These are phyloP conservation scores for Torymus aiolomorphi DNA, from an alignment of 2,888 invertebrate species.

Conservation along the genomic window DNA sequence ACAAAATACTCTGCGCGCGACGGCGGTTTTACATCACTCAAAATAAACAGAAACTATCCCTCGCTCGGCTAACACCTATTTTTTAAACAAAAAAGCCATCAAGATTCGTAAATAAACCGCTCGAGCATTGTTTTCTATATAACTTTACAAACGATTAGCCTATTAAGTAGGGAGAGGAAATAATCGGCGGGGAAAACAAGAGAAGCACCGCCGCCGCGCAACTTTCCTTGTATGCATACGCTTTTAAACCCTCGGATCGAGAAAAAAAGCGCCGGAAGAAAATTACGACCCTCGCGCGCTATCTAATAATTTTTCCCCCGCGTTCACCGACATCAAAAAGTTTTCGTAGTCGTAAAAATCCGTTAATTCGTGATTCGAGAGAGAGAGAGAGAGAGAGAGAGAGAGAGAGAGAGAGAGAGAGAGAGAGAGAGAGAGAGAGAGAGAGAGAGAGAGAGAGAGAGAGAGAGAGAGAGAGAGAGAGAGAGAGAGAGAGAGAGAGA, in stretches of 20 bases:
- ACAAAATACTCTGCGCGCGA: not conserved
- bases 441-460: not conserved
- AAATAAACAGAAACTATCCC: constrained; percentile 14
- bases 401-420: not conserved
- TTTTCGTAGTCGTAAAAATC: constrained; percentile 24
- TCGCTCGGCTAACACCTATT: not conserved
- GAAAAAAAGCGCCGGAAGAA: no score
- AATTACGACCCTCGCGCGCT: no score
- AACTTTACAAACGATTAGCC: no score
- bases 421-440: not conserved
- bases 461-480: not conserved
- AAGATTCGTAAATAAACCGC: no score
- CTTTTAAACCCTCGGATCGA: no score
- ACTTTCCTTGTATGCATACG: no score
- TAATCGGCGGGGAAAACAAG: no score
- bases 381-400: no score
- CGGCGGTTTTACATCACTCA: not conserved
- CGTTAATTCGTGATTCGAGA: constrained; percentile 20
- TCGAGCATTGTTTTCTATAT: no score
- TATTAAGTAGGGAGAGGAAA: no score
- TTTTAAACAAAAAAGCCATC: no score
- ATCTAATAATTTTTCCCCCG: constrained; percentile 11
- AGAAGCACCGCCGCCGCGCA: no score
- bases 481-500: not conserved
- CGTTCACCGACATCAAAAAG: constrained; percentile 31